phyloP scores from a whole-genome alignment of 1,140 invertebrate genomes.

The Drosophila nikananu region DNA sequence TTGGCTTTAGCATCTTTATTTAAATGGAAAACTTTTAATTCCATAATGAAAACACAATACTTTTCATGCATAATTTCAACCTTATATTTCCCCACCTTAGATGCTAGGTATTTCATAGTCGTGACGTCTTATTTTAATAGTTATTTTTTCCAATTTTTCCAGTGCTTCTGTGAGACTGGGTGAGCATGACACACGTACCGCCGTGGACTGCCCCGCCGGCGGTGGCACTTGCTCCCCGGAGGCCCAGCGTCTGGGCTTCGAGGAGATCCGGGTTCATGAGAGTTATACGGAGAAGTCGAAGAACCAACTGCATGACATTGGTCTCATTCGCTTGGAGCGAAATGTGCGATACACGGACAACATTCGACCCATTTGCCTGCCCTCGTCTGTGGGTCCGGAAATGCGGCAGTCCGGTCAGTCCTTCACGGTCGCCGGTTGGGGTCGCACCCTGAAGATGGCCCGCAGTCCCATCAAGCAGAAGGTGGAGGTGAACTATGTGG shows the following conservation, averaged over 20 bases:
- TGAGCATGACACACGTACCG: slow-evolving; percentile 86
- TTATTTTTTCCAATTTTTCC: neutral
- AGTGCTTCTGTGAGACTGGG: slow-evolving; percentile 86
- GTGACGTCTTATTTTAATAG: neutral
- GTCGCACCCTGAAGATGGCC: slow-evolving; percentile 86
- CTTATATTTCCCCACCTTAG: neutral
- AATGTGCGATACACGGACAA: slow-evolving; percentile 85
- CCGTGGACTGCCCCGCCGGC: slow-evolving; percentile 84
- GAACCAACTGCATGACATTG: slow-evolving; percentile 86
- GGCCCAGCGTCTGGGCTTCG: slow-evolving; percentile 59
- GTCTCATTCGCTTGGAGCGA: slow-evolving; percentile 84
- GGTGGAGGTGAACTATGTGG: slow-evolving; percentile 54
- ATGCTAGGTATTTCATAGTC: neutral
- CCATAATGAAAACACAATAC: no score
- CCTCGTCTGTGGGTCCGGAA: slow-evolving; percentile 62
- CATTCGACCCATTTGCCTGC: slow-evolving; percentile 88
- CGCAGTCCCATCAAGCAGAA: slow-evolving; percentile 71
- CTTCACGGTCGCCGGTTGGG: slow-evolving; percentile 90
- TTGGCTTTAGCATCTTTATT: neutral
- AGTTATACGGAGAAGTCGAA: slow-evolving; percentile 72
- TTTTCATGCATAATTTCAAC: no score
- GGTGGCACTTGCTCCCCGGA: slow-evolving; percentile 68
- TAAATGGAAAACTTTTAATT: neutral
- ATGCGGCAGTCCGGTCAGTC: slow-evolving; percentile 46
- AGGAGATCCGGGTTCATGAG: slow-evolving; percentile 85